Conservation (phyloP, 2,113 vertebrate genomes). For the Lycocorax pyrrhopterus region DNA sequence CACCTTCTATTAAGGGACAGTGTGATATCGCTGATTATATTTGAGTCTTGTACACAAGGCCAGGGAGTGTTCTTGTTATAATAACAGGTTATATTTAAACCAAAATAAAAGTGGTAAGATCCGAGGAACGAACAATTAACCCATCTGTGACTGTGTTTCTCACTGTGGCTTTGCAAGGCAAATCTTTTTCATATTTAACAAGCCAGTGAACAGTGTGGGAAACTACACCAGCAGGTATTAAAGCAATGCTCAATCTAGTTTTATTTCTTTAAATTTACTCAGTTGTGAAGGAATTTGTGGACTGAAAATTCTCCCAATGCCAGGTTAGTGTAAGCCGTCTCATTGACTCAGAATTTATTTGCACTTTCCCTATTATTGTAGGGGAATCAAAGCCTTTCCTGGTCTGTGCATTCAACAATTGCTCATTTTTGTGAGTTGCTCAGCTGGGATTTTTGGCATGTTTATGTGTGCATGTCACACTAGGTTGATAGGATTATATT, state of each 20-base stretch:
- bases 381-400: neutral
- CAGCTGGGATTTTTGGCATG: neutral
- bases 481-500: neutral
- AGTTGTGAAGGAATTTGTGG: slow-evolving; percentile 76
- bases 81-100: slow-evolving; percentile 31
- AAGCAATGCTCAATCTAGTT: slow-evolving; percentile 77
- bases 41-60: slow-evolving; percentile 59
- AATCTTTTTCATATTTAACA: slow-evolving; percentile 79
- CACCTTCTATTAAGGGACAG: slow-evolving; percentile 69
- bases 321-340: slow-evolving; percentile 68
- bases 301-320: slow-evolving; percentile 71
- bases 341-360: slow-evolving; percentile 71
- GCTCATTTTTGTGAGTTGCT: neutral
- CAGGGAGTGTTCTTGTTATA: neutral
- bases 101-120: slow-evolving; percentile 8
- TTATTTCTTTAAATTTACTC: slow-evolving; percentile 78
- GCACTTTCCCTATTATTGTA: neutral
- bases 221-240: slow-evolving; percentile 74
- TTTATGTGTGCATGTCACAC: neutral
- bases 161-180: slow-evolving; percentile 42
- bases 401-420: neutral
- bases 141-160: slow-evolving; percentile 42
- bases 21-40: slow-evolving; percentile 53
- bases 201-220: slow-evolving; percentile 73
- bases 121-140: neutral